Evolutionary conservation across 2,888 invertebrate genomes (phyloP), one percentile per base, ranked within the genome.

Genomic region (Autographa pulchrina): DNA sequence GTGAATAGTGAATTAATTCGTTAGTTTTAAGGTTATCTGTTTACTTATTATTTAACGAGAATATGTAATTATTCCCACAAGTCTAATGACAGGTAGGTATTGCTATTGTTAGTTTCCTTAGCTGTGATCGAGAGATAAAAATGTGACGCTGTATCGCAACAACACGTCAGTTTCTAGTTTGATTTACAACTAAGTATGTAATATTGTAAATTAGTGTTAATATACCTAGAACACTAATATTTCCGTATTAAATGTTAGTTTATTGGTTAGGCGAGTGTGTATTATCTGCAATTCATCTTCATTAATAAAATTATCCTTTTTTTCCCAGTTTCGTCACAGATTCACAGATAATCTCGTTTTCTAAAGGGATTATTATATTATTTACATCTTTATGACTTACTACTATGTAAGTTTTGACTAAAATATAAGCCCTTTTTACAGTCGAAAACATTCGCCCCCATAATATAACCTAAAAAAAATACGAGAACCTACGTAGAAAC

Each of bases 101-200:
- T 56, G 54, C 54, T 56, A 56, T 56, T 56, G 54, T 56, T 56
- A 25, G 11, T 56, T 56, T 56, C 25, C 54, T 54, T 20, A 54
- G 54, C 54, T 4, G 25, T 25, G 54, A 56, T 56, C 54, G 8
- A 25, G 25, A 56, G 54, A 56, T 56, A 56, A 56, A 25, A 13
- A 25, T 20, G 54, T 48, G 48, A 48, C 54, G 25, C 18, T 11
- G 25, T 13, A 9, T 54, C 18, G 13, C 20, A 56, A 56, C 11
- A 20, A 56, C 25, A 25, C 25, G 54, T 56, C 20, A 20, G 13
- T 9, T 56, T 56, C 13, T 25, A 20, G 20, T 56, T 20, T 54
- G 5, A 6, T 16, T 25, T 20, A 13, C 25, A 25, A 20, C 9
- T 56, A 25, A 25, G 25, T 25, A 25, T 13, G 54, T 20, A 25